phyloP scores from a whole-genome alignment of 1,140 invertebrate species.

The Sarcophaga peregrina region DNA sequence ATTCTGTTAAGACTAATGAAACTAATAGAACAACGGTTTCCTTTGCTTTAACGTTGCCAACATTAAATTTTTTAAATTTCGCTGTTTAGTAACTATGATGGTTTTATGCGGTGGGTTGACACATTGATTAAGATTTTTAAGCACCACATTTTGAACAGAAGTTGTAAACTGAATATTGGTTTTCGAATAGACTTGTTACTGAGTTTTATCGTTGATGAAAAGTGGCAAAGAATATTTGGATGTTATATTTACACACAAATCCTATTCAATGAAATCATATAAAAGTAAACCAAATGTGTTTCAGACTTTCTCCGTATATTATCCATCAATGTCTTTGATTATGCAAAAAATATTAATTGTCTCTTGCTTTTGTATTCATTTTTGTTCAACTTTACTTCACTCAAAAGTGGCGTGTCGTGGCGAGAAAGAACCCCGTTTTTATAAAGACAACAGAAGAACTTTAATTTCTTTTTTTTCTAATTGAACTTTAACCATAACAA shows the following conservation, averaged over 20 bases:
- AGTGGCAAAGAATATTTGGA: not conserved
- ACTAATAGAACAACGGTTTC: too few relatives aligned
- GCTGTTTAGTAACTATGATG: not conserved
- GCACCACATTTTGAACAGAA: not conserved
- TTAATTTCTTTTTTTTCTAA: not conserved
- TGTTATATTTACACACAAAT: not conserved
- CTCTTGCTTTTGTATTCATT: not conserved
- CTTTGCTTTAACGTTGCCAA: too few relatives aligned
- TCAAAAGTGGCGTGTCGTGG: not conserved
- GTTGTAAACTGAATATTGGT: not conserved
- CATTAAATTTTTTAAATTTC: not conserved
- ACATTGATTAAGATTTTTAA: slow-evolving; percentile 7
- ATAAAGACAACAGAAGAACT: not conserved
- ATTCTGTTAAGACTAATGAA: not conserved
- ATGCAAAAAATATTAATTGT: slow-evolving; percentile 3
- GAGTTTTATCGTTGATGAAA: not conserved
- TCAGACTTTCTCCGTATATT: not conserved
- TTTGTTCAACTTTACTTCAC: not conserved
- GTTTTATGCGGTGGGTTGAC: not conserved
- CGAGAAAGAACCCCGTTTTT: too few relatives aligned
- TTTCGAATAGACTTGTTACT: not conserved
- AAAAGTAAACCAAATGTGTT: not conserved
- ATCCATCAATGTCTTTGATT: not conserved
- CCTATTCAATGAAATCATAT: not conserved
- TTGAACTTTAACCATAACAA: slow-evolving; percentile 4